Conservation (phyloP, 1,140 invertebrate genomes). For the Paralvinella palmiformis region DNA sequence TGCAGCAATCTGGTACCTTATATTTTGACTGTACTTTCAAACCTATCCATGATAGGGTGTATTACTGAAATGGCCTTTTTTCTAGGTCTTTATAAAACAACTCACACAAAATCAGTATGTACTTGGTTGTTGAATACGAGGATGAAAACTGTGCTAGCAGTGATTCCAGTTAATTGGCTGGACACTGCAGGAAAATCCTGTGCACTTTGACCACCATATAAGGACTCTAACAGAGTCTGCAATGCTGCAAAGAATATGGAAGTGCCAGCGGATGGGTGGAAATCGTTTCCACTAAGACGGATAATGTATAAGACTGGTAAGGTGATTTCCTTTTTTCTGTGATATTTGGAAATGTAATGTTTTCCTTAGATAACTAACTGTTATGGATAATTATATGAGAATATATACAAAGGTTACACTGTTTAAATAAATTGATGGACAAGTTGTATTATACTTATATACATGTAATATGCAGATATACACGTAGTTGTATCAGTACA, state of each 20-base stretch:
- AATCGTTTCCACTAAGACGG: no score
- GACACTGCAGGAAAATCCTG: background rate
- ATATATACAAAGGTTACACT: background rate
- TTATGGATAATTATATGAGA: background rate
- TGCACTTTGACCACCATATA: background rate
- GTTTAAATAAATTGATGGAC: conserved; percentile 1
- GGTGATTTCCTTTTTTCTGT: background rate
- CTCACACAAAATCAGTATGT: background rate
- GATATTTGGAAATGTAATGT: background rate
- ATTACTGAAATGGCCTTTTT: no score
- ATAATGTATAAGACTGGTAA: no score
- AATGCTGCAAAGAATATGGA: no score
- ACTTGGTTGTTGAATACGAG: background rate
- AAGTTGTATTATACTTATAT: background rate
- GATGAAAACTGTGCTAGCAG: background rate
- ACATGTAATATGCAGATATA: background rate
- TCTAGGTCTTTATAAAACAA: background rate
- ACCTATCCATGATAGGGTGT: no score
- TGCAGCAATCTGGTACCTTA: no score
- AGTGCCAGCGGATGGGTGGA: no score
- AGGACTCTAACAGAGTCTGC: no score
- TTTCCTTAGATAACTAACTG: background rate
- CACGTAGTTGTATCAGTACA: conserved; percentile 2
- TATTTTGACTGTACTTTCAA: no score
- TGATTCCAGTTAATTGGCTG: conserved; percentile 1